phyloP scores from a whole-genome alignment of 1,140 invertebrate species.

The Aculops lycopersici region DNA sequence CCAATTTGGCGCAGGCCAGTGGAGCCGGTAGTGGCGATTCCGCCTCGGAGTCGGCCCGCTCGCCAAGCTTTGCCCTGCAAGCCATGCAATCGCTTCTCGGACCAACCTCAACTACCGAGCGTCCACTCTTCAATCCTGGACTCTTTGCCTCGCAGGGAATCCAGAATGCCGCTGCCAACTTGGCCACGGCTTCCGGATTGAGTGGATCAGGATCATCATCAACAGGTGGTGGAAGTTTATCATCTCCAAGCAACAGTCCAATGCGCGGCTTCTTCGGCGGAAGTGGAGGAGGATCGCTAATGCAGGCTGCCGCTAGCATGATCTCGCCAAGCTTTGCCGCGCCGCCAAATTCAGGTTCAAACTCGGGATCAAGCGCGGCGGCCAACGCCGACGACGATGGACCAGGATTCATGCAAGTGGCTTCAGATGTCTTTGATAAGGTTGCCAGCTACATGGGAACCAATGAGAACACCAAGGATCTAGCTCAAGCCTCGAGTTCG shows the following conservation, averaged over 20 bases:
- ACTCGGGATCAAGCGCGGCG: background rate
- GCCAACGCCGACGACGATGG: no score
- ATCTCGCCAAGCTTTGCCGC: background rate
- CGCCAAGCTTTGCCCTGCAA: background rate
- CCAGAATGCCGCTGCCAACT: background rate
- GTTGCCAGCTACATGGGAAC: no score
- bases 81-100: background rate
- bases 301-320: background rate
- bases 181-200: background rate
- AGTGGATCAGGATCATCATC: no score
- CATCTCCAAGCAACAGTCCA: background rate
- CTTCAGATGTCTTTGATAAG: background rate
- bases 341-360: background rate
- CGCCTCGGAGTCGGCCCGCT: background rate
- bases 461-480: no score
- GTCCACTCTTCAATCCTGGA: background rate
- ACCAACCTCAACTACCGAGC: background rate
- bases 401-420: background rate
- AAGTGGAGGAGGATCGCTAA: background rate
- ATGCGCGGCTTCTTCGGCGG: background rate
- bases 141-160: background rate
- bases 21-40: no score
- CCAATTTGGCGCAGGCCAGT: no score
- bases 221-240: background rate
- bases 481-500: no score